Evolutionary conservation across 35 echinoderm and acorn worm species (phyloP).

Genomic region (Stichopus chloronotus): DNA sequence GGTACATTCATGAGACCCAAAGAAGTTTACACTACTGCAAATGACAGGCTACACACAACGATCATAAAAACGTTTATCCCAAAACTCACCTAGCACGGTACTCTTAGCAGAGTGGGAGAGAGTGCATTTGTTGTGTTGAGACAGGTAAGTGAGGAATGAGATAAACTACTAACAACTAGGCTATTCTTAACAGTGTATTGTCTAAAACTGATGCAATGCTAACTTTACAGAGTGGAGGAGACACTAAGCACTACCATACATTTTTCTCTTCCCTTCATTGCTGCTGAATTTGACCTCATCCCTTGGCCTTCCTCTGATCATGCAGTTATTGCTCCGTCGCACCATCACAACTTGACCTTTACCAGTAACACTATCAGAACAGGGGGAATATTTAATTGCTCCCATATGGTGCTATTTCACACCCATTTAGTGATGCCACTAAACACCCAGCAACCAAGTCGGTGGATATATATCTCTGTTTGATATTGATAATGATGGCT

Average conservation of each 20-base stretch:
- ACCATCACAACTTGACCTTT: not conserved
- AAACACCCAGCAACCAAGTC: not conserved
- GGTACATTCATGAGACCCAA: no score
- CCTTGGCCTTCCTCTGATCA: not conserved
- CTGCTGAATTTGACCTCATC: not conserved
- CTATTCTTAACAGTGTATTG: no score
- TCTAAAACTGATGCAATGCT: no score
- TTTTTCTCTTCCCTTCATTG: not conserved
- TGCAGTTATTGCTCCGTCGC: not conserved
- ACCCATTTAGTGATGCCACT: constrained; percentile 10
- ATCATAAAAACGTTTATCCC: no score
- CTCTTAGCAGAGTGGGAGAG: no score
- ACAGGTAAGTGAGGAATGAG: no score
- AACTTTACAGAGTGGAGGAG: not conserved
- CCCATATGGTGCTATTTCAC: constrained; percentile 43
- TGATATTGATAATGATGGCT: not conserved
- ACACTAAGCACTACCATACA: not conserved
- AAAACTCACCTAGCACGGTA: no score
- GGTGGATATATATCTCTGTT: not conserved
- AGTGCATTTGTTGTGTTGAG: no score
- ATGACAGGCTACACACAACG: no score
- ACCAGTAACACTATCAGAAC: not conserved
- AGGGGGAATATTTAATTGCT: not conserved
- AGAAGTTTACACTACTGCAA: no score
- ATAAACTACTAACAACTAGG: no score